A percentile compares a stretch with the other conserved stretches of the same genome.
Evolutionary conservation across 2,113 vertebrate genomes (phyloP).

Genomic region (Tamias sibiricus): DNA sequence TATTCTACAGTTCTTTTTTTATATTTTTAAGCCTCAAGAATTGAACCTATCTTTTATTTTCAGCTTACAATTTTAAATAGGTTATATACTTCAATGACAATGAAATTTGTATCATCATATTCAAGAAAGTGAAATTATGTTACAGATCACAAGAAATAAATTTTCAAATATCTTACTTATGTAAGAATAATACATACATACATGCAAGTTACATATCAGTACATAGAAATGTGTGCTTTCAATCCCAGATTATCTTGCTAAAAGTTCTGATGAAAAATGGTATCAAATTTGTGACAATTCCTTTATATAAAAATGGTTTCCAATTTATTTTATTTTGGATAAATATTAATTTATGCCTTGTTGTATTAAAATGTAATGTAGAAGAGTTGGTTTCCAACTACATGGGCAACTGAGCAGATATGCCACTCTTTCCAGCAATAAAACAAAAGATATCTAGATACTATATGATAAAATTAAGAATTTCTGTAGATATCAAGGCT

Average conservation of each 20-base stretch:
- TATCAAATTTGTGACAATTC: neutral
- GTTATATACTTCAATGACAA: neutral
- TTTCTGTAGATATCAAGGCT: neutral
- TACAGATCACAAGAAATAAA: neutral
- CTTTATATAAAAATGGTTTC: neutral
- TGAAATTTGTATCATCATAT: neutral
- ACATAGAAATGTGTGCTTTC: neutral
- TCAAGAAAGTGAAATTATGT: neutral
- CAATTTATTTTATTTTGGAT: neutral
- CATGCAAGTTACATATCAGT: neutral
- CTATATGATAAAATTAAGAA: neutral
- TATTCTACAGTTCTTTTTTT: neutral
- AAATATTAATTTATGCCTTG: neutral
- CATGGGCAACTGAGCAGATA: neutral
- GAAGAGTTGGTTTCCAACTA: neutral
- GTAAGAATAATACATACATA: neutral
- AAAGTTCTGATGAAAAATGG: neutral
- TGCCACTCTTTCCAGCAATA: neutral
- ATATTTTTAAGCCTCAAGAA: neutral
- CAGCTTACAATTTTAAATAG: neutral
- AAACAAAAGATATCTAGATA: neutral
- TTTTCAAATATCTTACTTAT: neutral
- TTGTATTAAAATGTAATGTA: neutral
- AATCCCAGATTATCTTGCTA: neutral
- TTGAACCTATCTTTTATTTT: neutral